Evolutionary conservation across 2,113 vertebrate genomes (phyloP).

Genomic region (Dipodomys stephensi): DNA sequence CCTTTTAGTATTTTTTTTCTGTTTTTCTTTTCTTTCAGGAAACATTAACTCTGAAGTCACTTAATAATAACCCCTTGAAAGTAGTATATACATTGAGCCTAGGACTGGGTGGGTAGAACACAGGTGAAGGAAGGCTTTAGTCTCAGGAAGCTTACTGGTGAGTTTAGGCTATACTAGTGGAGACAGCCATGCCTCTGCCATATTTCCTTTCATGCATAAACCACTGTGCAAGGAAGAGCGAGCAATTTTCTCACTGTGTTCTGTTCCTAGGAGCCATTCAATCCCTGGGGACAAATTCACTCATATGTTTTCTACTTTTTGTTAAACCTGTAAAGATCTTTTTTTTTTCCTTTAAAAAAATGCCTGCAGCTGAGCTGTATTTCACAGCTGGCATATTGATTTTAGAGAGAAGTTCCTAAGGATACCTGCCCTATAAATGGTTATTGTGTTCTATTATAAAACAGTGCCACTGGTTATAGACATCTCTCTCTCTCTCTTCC

Average conservation of each 20-base stretch:
- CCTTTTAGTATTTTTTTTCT: neutral
- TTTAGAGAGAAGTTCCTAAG: slow-evolving; percentile 65
- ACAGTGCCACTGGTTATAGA: neutral
- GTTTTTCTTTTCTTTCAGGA: neutral
- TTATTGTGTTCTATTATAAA: slow-evolving; percentile 61
- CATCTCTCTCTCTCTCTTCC: slow-evolving; percentile 14
- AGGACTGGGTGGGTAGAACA: neutral
- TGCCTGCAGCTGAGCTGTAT: slow-evolving; percentile 59
- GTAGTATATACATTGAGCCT: fast-evolving
- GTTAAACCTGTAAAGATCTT: slow-evolving; percentile 60
- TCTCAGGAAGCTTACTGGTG: neutral
- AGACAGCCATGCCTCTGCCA: fast-evolving
- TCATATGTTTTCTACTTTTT: slow-evolving; percentile 54
- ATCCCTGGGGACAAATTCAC: slow-evolving; percentile 40
- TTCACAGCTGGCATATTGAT: slow-evolving; percentile 75
- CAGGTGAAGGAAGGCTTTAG: neutral
- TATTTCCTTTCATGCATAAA: neutral
- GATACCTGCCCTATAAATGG: slow-evolving; percentile 64
- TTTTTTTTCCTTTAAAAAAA: neutral
- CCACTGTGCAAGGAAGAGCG: neutral
- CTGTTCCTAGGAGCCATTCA: neutral
- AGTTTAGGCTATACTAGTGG: neutral
- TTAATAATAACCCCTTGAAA: neutral
- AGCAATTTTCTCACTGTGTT: slow-evolving; percentile 15
- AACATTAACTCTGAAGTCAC: neutral